A percentile compares a stretch with the other conserved stretches of the same genome.
These are phyloP conservation scores for Knipowitschia caucasica DNA, from an alignment of 2,797 vertebrate genomes.

Conservation along the genomic window DNA sequence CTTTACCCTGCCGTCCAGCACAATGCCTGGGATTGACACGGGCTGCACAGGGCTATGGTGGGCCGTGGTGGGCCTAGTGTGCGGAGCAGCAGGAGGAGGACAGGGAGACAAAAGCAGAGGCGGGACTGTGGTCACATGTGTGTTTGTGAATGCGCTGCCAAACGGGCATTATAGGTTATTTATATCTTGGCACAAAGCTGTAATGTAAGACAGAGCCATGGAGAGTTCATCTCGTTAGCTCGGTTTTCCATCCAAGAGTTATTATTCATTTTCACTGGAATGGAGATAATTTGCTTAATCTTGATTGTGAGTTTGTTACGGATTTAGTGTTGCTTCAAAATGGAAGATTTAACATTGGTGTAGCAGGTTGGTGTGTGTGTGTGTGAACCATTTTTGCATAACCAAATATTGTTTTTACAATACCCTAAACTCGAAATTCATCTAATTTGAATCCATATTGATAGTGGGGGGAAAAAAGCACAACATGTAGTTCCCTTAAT, in stretches of 20 bases:
- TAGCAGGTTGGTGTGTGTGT: no score
- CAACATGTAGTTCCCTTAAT: no score
- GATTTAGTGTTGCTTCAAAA: no score
- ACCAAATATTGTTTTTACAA: no score
- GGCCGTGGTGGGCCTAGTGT: conserved; percentile 3
- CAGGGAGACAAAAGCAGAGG: not conserved
- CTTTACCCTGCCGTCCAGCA: conserved; percentile 10
- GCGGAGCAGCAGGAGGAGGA: conserved; percentile 7
- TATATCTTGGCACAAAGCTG: conserved; percentile 1
- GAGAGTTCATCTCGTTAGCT: conserved; percentile 2
- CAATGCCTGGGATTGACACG: conserved; percentile 4
- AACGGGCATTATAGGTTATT: conserved; percentile 20
- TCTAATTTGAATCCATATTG: no score
- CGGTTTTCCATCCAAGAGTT: not conserved
- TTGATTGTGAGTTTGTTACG: not conserved
- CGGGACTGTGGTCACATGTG: conserved; percentile 24
- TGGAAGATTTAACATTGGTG: no score
- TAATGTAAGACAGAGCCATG: not conserved
- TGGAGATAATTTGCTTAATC: not conserved
- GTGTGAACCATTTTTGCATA: no score
- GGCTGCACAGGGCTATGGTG: no score
- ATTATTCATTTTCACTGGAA: not conserved
- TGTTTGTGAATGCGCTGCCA: conserved; percentile 26
- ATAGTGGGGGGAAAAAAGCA: no score
- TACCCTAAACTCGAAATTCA: no score